These are phyloP conservation scores for Orthonychiurus folsomi DNA, from an alignment of 2,888 invertebrate species.

Conservation along the genomic window DNA sequence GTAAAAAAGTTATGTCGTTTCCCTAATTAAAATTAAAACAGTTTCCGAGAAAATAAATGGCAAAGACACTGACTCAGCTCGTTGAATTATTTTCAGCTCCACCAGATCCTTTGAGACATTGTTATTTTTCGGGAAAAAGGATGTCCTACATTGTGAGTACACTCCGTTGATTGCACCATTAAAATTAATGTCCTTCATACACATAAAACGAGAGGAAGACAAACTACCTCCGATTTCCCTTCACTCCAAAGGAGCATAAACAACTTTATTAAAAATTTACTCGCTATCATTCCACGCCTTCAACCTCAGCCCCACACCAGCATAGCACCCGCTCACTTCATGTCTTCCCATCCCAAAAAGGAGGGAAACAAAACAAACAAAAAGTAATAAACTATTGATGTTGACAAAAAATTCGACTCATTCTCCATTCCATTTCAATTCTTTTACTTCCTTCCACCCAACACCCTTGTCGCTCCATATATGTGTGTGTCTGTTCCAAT, in stretches of 20 bases:
- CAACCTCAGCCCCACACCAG: too few relatives aligned
- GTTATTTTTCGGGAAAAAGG: neutral
- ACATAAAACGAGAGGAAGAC: slow-evolving; percentile 1
- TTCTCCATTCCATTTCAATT: neutral
- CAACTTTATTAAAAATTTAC: neutral
- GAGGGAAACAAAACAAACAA: neutral
- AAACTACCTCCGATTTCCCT: neutral
- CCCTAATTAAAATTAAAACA: too few relatives aligned
- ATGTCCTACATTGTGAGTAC: neutral
- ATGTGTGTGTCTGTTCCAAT: neutral
- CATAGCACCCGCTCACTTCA: too few relatives aligned
- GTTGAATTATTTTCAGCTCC: neutral
- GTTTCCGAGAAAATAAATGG: too few relatives aligned
- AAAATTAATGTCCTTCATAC: neutral
- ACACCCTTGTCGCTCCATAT: too few relatives aligned
- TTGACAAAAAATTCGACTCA: neutral
- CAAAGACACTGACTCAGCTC: neutral
- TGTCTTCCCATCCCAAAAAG: too few relatives aligned
- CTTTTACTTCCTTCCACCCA: neutral
- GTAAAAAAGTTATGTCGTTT: too few relatives aligned
- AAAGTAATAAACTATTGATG: too few relatives aligned
- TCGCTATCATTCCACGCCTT: neutral
- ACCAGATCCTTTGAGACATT: neutral
- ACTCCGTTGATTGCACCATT: neutral
- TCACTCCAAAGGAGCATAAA: neutral